Percentiles rank a stretch among this genome's conserved stretches.
These are phyloP conservation scores for Eubasilissa regina DNA, from an alignment of 1,140 invertebrate genomes.

Conservation along the genomic window DNA sequence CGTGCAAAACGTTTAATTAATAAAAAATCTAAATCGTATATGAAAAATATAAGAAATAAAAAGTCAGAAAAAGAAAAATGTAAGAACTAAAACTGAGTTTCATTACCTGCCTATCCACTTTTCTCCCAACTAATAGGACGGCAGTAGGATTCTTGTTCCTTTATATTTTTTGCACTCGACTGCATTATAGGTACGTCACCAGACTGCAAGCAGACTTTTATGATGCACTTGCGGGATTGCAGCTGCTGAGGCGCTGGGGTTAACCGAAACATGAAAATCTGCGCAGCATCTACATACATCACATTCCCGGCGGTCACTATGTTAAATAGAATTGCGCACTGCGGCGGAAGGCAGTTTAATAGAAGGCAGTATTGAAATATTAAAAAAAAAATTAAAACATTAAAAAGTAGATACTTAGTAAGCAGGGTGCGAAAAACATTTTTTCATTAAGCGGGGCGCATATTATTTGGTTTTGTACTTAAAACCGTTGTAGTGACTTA, in stretches of 20 bases:
- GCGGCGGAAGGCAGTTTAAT: background rate
- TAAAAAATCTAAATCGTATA: no score
- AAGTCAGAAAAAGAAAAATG: no score
- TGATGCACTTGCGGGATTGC: slow-evolving; percentile 41
- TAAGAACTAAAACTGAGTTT: no score
- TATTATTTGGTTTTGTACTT: no score
- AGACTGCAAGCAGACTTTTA: slow-evolving; percentile 17
- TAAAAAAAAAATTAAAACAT: no score
- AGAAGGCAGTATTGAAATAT: no score
- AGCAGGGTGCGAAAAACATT: no score
- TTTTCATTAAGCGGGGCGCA: no score
- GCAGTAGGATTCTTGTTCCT: slow-evolving; percentile 1
- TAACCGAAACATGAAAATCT: slow-evolving; percentile 10
- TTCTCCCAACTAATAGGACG: slow-evolving; percentile 1
- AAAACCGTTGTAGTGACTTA: no score
- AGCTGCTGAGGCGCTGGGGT: slow-evolving; percentile 4
- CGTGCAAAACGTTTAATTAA: no score
- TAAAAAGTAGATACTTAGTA: no score
- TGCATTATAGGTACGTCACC: slow-evolving; percentile 32
- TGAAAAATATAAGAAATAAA: no score
- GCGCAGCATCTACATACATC: background rate
- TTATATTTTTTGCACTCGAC: background rate
- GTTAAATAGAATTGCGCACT: slow-evolving; percentile 15
- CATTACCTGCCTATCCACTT: background rate
- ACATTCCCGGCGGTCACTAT: background rate